Base-by-base conservation (phyloP, 2,797 vertebrate species). In the Hippoglossus hippoglossus region DNA sequence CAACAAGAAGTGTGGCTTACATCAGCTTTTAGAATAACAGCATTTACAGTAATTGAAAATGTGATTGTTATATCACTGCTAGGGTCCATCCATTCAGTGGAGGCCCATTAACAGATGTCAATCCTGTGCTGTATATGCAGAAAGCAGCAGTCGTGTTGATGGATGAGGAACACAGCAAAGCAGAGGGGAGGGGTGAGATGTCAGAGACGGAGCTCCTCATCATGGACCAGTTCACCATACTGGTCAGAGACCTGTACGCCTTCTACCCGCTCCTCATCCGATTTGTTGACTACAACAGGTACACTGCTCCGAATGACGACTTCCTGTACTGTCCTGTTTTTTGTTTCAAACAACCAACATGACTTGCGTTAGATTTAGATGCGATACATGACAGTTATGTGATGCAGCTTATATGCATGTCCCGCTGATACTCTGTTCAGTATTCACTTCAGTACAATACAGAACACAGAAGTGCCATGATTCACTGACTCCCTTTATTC, bases 281-380 rank as follows among this genome's bases (percentile, higher is more conserved):
- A 93, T 98, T 97, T 70, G 97, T 99, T 63, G 97, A 99, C 92
- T 97, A 97, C 88, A 98, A 98, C 95, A 97, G 97, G 97, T 98
- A 84, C 52, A 34, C 6, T 28, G 6, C 0, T 52, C 16, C 12
- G 3, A 3, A 39, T 12, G 28, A 31, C 28, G 7, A 39, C 9
- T 19, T 22, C 49, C 1, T 53, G 15, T 5, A 2, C 19, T 19
- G 36, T 9, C 6, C 10, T 36, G 1, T 15, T 50, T 39, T 3
- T 51, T 41, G 13, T 28, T 16, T 63, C 22, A 28, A 62, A 47
- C 21, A 18, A 28, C 31, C 47, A 4, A 57, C 26, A 21, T 55
- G 10, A 50, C 16, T 5, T 16, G 15, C 19, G 26, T 26, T 26
- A 26, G 5, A 26, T 26, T 26, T 26, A 26, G 26, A 26, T 26